A percentile compares a stretch with the other conserved stretches of the same genome.
Conservation (phyloP, 2,113 vertebrate genomes). For the Alligator sinensis region DNA sequence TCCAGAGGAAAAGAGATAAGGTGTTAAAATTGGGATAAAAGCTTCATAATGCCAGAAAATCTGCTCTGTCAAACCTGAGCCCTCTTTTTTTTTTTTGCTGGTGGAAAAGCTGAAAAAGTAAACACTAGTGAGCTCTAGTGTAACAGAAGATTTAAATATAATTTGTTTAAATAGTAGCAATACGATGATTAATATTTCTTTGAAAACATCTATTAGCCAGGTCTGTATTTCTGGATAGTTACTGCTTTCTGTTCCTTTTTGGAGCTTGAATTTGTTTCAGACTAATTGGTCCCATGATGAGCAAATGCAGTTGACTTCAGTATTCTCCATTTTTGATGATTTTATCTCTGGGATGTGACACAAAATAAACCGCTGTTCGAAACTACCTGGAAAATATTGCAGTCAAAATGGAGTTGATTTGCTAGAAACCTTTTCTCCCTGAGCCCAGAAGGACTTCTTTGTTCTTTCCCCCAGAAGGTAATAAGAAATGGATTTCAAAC, state of each 20-base stretch:
- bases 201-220: constrained; percentile 57
- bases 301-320: constrained; percentile 29
- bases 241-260: constrained; percentile 61
- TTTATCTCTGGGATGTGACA: constrained; percentile 25
- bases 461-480: constrained; percentile 41
- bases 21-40: constrained; percentile 80
- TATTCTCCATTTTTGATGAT: neutral
- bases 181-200: constrained; percentile 65
- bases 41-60: constrained; percentile 76
- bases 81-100: constrained; percentile 24
- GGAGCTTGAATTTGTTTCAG: constrained; percentile 55
- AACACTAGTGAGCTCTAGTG: constrained; percentile 57
- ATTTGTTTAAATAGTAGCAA: constrained; percentile 72
- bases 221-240: constrained; percentile 52
- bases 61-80: constrained; percentile 70
- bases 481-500: constrained; percentile 52
- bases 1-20: constrained; percentile 77
- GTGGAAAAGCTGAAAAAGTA: constrained; percentile 69
- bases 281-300: constrained; percentile 14
- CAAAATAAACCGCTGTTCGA: constrained; percentile 7
- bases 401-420: neutral
- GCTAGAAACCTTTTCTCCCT: constrained; percentile 20
- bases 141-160: constrained; percentile 58
- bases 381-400: constrained; percentile 10
- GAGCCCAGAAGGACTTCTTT: constrained; percentile 42